Base-by-base conservation (phyloP, 2,113 vertebrate species). In the Mesocricetus auratus region DNA sequence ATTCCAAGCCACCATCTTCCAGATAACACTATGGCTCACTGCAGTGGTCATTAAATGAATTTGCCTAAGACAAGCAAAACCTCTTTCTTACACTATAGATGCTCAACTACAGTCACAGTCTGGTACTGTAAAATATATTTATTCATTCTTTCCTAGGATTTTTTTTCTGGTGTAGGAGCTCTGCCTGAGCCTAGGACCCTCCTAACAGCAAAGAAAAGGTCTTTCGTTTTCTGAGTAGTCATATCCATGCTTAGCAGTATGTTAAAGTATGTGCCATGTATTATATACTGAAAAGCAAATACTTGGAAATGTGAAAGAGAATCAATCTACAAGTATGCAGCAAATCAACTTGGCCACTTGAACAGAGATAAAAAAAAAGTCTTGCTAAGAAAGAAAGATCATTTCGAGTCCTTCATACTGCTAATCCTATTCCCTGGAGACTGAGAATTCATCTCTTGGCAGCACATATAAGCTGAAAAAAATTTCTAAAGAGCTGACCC, bases 381-480 rank as follows among this genome's bases (percentile, higher is more conserved):
- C 42, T 8, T 89, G 60, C 89, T 94, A 89, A 13, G 86, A 96
- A 96, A 96, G 89, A 94, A 92, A 74, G 56, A 95, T 93, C 68
- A 86, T 42, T 97, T 96, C 73, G 93, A 89, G 60, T 89, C 81
- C 81, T 94, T 96, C 91, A 96, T 62, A 29, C 60, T 94, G 77
- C 81, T 96, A 96, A 96, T 95, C 87, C 90, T 31, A 58, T 42
- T 85, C 96, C 91, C 94, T 87, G 17, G 95, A 93, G 93, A 97
- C 94, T 82, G 7, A 94, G 56, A 96, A 94, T 93, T 97, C 96
- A 96, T 98, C 92, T 96, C 96, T 96, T 97, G 93, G 96, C 97
- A 93, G 83, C 89, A 96, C 73, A 95, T 94, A 79, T 73, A 78
- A 94, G 24, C 60, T 93, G 42, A 92, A 92, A 89, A 89, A 68